Percentiles rank a stretch among this genome's conserved stretches.
phyloP scores from a whole-genome alignment of 2,888 invertebrate genomes.

The Cerastoderma edule region DNA sequence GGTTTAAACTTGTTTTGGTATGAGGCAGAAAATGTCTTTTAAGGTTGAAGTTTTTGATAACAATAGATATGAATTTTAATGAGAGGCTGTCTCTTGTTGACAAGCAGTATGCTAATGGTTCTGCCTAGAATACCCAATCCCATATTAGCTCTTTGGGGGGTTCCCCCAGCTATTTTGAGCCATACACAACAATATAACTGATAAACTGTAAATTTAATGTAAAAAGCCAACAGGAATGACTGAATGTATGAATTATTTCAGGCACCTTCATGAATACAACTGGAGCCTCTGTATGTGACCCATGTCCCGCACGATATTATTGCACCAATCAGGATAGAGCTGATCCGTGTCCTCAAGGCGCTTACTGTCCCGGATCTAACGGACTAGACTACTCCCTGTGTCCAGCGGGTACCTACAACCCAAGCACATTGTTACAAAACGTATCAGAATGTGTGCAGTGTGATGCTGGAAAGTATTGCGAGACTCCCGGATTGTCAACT shows the following conservation, averaged over 20 bases:
- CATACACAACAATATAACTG: no score
- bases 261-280: constrained; percentile 82
- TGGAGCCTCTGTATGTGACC: constrained; percentile 75
- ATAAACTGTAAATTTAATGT: no score
- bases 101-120: no score
- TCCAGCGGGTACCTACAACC: constrained; percentile 79
- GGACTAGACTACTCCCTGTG: constrained; percentile 79
- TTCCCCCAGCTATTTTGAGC: no score
- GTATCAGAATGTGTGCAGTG: constrained; percentile 74
- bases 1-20: no score
- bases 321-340: constrained; percentile 78
- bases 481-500: constrained; percentile 63
- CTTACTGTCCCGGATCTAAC: constrained; percentile 78
- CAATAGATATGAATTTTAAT: no score
- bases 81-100: no score
- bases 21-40: no score
- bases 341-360: constrained; percentile 79
- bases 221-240: background rate
- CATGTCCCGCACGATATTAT: constrained; percentile 80
- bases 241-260: constrained; percentile 34
- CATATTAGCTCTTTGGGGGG: no score
- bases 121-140: no score
- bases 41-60: no score
- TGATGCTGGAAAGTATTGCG: constrained; percentile 76
- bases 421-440: constrained; percentile 64